These are phyloP conservation scores for Garra rufa DNA, from an alignment of 2,113 vertebrate species.

Conservation along the genomic window DNA sequence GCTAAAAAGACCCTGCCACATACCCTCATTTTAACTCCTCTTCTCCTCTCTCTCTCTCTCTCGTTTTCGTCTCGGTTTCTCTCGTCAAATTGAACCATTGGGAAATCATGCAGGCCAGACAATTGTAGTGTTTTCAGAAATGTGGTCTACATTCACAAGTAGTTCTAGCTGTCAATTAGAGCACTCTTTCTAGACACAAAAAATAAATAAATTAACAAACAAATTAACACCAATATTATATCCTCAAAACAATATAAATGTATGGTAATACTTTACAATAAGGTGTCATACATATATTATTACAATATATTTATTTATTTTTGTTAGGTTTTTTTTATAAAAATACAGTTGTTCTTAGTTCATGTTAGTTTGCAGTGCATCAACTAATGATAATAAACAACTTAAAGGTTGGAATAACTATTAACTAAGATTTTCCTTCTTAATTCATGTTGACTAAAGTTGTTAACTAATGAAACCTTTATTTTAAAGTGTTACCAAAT, in stretches of 20 bases:
- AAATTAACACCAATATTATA: neutral
- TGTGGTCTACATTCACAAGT: slow-evolving; percentile 34
- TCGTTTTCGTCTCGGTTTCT: slow-evolving; percentile 10
- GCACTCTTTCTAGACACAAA: neutral
- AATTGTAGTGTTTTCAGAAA: slow-evolving; percentile 22
- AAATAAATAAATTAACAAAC: neutral
- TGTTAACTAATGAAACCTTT: too few species aligned
- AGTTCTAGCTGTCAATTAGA: slow-evolving; percentile 26
- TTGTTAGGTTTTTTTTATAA: too few species aligned
- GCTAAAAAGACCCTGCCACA: slow-evolving; percentile 22
- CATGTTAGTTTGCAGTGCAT: too few species aligned
- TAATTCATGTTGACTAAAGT: too few species aligned
- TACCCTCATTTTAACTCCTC: slow-evolving; percentile 24
- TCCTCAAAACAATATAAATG: neutral
- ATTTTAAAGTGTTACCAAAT: too few species aligned
- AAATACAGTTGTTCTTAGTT: too few species aligned
- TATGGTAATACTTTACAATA: too few species aligned
- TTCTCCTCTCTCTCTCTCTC: neutral
- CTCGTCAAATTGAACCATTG: slow-evolving; percentile 44
- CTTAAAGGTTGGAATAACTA: too few species aligned
- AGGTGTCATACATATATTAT: too few species aligned
- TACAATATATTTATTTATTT: too few species aligned
- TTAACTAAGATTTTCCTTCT: too few species aligned
- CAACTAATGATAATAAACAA: too few species aligned
- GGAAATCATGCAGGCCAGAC: slow-evolving; percentile 43